Evolutionary conservation across 2,113 vertebrate species (phyloP), one percentile per base, ranked within the genome.

Genomic region (Ctenomys sociabilis): DNA sequence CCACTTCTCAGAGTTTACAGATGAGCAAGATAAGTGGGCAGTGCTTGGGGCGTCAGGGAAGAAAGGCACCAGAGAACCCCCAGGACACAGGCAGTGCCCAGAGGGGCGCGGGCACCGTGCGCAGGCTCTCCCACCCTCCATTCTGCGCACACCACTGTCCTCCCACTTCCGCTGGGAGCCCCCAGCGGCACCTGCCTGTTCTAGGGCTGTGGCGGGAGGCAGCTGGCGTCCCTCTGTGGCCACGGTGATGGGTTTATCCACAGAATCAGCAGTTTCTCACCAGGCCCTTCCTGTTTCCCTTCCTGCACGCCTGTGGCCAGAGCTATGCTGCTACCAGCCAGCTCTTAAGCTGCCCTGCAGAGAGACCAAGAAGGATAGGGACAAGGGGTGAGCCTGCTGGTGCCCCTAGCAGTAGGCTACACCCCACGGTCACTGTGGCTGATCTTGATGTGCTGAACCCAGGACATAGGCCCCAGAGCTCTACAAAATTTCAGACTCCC

Each of bases 1-100:
- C 52, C 49, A 92, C 82, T 63, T 96, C 94, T 96, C 93, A 73
- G 87, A 87, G 84, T 54, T 22, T 77, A 94, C 92, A 93, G 95
- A 96, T 93, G 64, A 37, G 24, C 7, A 73, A 86, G 85, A 96
- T 95, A 86, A 83, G 59, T 22, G 59, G 52, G 22, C 83, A 95
- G 57, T 64, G 83, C 85, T 94, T 87, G 45, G 54, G 82, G 95
- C 87, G 57, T 73, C 70, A 49, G 45, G 86, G 72, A 90, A 89
- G 86, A 87, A 52, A 95, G 72, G 73, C 14, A 0, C 59, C 37
- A 85, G 45, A 4, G 22, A 82, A 68, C 84, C 84, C 73, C 63
- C 57, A 37, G 37, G 37, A 40, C 57, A 26, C n/a, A 40, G 91
- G 45, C 17, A 12, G 68, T 0, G 11, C 35, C 0, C 7, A 0